Percentiles rank a stretch among this genome's conserved stretches.
Conservation (phyloP, 2,113 vertebrate genomes). For the Silurus glanis region DNA sequence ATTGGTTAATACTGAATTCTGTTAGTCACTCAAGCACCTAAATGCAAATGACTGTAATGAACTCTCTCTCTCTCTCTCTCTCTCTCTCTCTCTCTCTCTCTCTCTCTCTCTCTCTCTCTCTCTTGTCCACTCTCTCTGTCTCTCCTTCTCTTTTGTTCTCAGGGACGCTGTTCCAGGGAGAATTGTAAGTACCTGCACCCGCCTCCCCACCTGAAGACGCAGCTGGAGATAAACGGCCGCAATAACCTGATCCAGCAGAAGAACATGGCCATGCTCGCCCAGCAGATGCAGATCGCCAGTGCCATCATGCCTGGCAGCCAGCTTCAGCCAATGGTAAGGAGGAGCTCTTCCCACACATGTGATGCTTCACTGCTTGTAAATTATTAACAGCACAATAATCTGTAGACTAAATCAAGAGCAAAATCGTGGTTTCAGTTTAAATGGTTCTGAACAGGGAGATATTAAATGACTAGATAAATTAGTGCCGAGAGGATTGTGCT, state of each 20-base stretch:
- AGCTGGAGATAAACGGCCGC: slow-evolving; percentile 96
- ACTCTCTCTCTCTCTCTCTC: not conserved
- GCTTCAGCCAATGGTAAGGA: slow-evolving; percentile 69
- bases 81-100: not conserved
- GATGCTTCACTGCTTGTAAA: not conserved
- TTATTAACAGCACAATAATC: not conserved
- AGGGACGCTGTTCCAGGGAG: slow-evolving; percentile 97
- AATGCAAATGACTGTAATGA: slow-evolving; percentile 3
- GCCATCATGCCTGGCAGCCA: slow-evolving; percentile 97
- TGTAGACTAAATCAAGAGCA: not conserved
- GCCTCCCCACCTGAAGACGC: slow-evolving; percentile 96
- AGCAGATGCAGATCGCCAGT: slow-evolving; percentile 97
- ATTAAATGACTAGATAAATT: not conserved
- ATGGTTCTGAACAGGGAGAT: not conserved
- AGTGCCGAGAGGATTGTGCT: not conserved
- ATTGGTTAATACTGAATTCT: not conserved
- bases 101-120: not conserved
- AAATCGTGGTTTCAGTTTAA: not conserved
- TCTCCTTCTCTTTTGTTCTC: slow-evolving; percentile 42
- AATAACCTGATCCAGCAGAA: slow-evolving; percentile 99
- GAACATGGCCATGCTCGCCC: slow-evolving; percentile 98
- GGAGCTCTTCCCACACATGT: not conserved
- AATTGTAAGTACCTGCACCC: slow-evolving; percentile 99
- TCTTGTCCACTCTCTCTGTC: not conserved
- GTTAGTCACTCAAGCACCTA: not conserved